A percentile compares a stretch with the other conserved stretches of the same genome.
These are phyloP conservation scores for Leptestheria dahalacensis DNA, from an alignment of 1,140 invertebrate species.

Conservation along the genomic window DNA sequence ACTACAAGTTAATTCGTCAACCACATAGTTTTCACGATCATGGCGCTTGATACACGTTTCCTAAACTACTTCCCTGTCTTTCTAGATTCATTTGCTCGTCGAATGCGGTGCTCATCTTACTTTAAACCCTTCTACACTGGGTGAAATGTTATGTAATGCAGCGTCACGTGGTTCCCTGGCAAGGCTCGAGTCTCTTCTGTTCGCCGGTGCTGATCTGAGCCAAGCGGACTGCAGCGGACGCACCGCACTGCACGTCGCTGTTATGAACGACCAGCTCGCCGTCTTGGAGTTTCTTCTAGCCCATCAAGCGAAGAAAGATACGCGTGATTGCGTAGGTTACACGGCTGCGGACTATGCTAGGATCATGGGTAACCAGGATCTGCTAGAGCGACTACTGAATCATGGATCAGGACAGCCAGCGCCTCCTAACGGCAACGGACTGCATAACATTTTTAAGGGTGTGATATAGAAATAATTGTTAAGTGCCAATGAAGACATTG, in stretches of 20 bases:
- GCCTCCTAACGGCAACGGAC: too few relatives aligned
- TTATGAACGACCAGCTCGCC: neutral
- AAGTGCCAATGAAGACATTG: too few relatives aligned
- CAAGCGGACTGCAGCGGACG: conserved; percentile 39
- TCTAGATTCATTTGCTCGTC: conserved; percentile 38
- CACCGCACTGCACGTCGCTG: conserved; percentile 39
- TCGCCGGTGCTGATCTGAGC: conserved; percentile 47
- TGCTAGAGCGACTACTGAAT: neutral
- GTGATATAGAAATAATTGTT: too few relatives aligned
- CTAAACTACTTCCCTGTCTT: too few relatives aligned
- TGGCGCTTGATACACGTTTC: too few relatives aligned
- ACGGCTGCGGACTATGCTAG: neutral
- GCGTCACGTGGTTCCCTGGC: conserved; percentile 37
- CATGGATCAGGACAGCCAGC: neutral
- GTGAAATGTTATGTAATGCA: conserved; percentile 42
- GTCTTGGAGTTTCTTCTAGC: neutral
- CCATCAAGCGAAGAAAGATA: neutral
- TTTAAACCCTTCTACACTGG: conserved; percentile 32
- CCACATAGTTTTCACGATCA: too few relatives aligned
- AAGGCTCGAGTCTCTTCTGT: conserved; percentile 38
- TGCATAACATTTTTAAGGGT: neutral
- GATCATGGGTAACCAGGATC: neutral
- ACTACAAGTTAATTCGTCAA: too few relatives aligned
- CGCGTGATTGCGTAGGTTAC: neutral
- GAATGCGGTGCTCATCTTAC: conserved; percentile 47